phyloP scores from a whole-genome alignment of 2,888 invertebrate species.

The Tachina grossa region DNA sequence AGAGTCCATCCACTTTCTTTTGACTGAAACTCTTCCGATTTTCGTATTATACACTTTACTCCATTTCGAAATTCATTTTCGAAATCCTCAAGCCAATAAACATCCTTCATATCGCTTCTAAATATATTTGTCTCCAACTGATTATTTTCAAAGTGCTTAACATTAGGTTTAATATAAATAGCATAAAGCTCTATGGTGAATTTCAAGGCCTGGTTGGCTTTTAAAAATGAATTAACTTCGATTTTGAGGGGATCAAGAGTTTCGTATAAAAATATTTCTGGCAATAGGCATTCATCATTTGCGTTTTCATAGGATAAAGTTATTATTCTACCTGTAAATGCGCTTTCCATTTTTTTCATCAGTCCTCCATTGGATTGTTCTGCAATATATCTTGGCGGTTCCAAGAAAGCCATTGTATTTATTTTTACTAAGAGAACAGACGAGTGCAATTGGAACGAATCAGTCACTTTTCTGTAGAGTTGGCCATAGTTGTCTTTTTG shows the following conservation, averaged over 20 bases:
- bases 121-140: neutral
- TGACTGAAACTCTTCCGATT: conserved; percentile 1
- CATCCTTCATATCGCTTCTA: neutral
- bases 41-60: neutral
- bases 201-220: neutral
- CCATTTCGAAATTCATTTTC: neutral
- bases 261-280: neutral
- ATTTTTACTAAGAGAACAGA: no score
- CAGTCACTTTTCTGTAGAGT: no score
- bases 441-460: no score
- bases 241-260: neutral
- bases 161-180: neutral
- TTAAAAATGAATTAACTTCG: conserved; percentile 11
- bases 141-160: neutral
- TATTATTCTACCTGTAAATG: neutral
- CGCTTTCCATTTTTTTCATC: neutral
- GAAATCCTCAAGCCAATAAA: neutral
- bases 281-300: neutral
- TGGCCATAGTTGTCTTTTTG: no score
- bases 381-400: neutral
- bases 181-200: neutral
- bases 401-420: no score
- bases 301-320: neutral
- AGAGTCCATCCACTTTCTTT: conserved; percentile 9
- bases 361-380: neutral